Base-by-base conservation (phyloP, 2,888 invertebrate genomes). In the Dynastes tityus region DNA sequence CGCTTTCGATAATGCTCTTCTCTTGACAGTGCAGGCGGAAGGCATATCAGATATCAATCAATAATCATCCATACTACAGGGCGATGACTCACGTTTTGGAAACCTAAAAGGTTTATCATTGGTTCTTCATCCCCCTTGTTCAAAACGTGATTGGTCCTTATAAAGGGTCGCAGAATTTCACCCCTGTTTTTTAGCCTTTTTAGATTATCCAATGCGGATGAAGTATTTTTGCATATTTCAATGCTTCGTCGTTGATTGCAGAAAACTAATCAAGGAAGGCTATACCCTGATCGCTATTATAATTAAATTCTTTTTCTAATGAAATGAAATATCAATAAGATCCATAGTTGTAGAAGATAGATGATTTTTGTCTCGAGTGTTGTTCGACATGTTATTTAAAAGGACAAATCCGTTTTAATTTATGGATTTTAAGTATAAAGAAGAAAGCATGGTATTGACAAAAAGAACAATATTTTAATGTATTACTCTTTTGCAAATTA, bases 101-200 rank as follows among this genome's bases (percentile, higher is more conserved):
- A 68, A 51, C 51, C 27, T 68, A 75, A 68, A 75, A 76, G 58
- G 76, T 78, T 71, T 45, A 73, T 76, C 61, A 76, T 79, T 76
- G 79, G 76, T 64, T 49, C 71, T 40, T 61, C 63, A 45, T 55
- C 84, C 86, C 85, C 83, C 82, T 81, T 84, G 82, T 78, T 82
- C 79, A 84, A 84, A 85, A 83, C 83, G 82, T 84, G 81, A 87
- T 87, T 87, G 86, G 87, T 83, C 83, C 80, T 73, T 84, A 84
- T 84, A 85, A 85, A 85, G 84, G 84, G 85, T 86, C 85, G 85
- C 84, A 82, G 82, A 83, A 82, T 71, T 83, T 84, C 83, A 84
- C 86, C 86, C 86, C 83, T 84, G 85, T 87, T 87, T 87, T 87
- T 87, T 87, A 86, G 83, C 83, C 84, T 84, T 86, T 86, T 86